phyloP scores from a whole-genome alignment of 1,140 invertebrate genomes.

The Cotesia vestalis region DNA sequence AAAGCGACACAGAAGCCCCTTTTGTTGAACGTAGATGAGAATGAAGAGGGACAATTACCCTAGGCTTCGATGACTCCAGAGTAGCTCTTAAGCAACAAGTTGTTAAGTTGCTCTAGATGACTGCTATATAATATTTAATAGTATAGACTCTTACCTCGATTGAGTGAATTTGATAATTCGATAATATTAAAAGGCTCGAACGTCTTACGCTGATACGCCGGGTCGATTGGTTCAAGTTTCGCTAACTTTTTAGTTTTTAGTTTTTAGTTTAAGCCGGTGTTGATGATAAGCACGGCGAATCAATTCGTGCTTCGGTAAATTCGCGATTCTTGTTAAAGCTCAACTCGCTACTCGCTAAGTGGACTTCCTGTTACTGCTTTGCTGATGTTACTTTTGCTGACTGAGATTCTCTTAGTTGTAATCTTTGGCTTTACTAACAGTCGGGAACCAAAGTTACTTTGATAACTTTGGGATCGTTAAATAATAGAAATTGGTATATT shows the following conservation, averaged over 20 bases:
- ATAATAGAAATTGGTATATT: too few relatives aligned
- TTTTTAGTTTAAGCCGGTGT: too few relatives aligned
- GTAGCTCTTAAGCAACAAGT: constrained; percentile 28
- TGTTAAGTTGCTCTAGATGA: neutral
- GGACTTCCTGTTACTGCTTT: neutral
- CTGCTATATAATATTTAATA: neutral
- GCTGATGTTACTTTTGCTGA: neutral
- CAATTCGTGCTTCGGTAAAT: too few relatives aligned
- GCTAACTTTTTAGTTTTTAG: too few relatives aligned
- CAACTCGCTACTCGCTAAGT: neutral
- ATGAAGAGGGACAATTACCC: constrained; percentile 10
- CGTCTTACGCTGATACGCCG: neutral
- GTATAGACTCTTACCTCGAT: too few relatives aligned
- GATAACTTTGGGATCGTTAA: neutral
- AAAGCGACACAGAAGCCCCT: neutral
- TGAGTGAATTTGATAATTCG: too few relatives aligned
- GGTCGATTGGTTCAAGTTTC: neutral
- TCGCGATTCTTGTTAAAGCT: too few relatives aligned
- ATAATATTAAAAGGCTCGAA: too few relatives aligned
- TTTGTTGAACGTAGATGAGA: constrained; percentile 19
- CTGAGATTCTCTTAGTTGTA: constrained; percentile 8
- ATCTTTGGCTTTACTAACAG: neutral
- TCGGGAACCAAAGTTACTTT: neutral
- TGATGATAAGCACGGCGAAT: too few relatives aligned
- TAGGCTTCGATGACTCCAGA: constrained; percentile 22